A percentile compares a stretch with the other conserved stretches of the same genome.
phyloP scores from a whole-genome alignment of 2,797 vertebrate species.

The Coilia nasus region DNA sequence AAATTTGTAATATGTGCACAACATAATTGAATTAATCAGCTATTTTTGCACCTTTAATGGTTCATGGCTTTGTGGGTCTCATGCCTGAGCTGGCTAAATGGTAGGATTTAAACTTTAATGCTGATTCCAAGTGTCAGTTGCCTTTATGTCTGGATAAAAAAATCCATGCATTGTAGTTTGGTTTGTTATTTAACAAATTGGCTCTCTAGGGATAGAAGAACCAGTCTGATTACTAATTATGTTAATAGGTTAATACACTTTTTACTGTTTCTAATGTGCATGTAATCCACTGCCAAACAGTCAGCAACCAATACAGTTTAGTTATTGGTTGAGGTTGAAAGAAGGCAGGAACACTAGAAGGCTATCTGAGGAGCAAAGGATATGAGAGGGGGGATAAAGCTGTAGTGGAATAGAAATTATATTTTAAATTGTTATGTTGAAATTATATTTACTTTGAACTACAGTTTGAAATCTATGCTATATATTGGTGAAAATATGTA shows the following conservation, averaged over 20 bases:
- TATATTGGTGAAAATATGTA: no score
- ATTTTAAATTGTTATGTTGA: no score
- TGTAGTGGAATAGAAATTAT: no score
- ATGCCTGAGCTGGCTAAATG: neutral
- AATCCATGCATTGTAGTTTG: neutral
- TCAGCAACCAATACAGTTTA: no score
- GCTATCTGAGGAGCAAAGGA: no score
- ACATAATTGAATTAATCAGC: neutral
- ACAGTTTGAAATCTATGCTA: no score
- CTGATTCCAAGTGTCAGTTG: neutral
- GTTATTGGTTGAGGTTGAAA: no score
- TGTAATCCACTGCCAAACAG: no score
- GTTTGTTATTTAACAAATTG: neutral
- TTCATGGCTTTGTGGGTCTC: neutral
- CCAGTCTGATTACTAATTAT: neutral
- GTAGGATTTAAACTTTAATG: neutral
- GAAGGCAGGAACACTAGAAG: no score
- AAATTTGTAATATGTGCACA: neutral
- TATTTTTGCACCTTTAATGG: neutral
- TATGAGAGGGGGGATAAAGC: no score
- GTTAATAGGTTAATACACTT: neutral
- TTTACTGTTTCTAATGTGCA: no score
- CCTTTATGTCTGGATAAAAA: neutral
- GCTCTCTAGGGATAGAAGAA: neutral
- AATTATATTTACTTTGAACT: no score